phyloP scores from a whole-genome alignment of 2,888 invertebrate species.

The Pyrgus malvae region DNA sequence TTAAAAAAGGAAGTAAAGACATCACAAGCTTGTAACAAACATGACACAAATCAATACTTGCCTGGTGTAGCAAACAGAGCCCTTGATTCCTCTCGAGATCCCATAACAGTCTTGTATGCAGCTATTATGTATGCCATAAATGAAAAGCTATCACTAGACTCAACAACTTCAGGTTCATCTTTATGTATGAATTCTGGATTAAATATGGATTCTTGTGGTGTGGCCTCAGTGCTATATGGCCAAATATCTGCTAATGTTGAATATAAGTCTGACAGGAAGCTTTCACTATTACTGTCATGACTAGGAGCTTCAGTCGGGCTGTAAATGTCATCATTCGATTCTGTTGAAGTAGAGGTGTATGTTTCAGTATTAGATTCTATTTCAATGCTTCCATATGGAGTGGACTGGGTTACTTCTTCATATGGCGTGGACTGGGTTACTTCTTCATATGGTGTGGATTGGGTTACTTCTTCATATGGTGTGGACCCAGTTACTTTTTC shows the following conservation, averaged over 20 bases:
- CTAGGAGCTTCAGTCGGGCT: slow-evolving; percentile 11
- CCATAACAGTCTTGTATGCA: slow-evolving; percentile 59
- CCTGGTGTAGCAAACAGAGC: slow-evolving; percentile 65
- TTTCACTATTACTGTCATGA: slow-evolving; percentile 39
- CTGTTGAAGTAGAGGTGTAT: slow-evolving; percentile 12
- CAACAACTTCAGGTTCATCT: slow-evolving; percentile 35
- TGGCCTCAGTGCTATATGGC: slow-evolving; percentile 55
- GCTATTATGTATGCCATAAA: slow-evolving; percentile 58
- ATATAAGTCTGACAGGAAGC: slow-evolving; percentile 59
- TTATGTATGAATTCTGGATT: slow-evolving; percentile 43
- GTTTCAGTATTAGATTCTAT: slow-evolving; percentile 18
- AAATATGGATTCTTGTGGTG: slow-evolving; percentile 48
- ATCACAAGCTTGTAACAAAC: no score
- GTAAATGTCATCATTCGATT: slow-evolving; percentile 11
- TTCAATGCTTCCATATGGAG: slow-evolving; percentile 31
- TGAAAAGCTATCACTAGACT: slow-evolving; percentile 55
- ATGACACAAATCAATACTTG: slow-evolving; percentile 40
- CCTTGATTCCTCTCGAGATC: slow-evolving; percentile 59
- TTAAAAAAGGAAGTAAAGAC: no score
- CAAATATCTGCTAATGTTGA: slow-evolving; percentile 62
- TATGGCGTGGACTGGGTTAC: background rate
- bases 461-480: background rate
- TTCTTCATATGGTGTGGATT: background rate
- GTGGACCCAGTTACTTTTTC: background rate
- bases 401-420: slow-evolving; percentile 5